Base-by-base conservation (phyloP, 2,888 invertebrate genomes). In the Unio delphinus region DNA sequence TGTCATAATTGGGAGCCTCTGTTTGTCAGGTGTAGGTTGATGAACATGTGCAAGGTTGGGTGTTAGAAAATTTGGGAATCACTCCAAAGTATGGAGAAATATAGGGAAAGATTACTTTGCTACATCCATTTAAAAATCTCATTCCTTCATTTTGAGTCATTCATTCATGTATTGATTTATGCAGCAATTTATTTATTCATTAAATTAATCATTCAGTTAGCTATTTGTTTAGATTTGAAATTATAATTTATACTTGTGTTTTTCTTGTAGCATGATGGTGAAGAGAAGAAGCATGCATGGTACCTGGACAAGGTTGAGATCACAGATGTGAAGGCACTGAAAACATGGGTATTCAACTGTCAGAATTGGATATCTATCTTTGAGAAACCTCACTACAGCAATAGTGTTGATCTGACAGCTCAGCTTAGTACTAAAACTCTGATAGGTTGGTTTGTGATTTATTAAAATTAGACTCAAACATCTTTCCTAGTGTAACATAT, bases 361-460 rank as follows among this genome's bases (percentile, higher is more conserved):
- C 68, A 81, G 15, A 78, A 86, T 23, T 88, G 88, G 88, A 70
- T 88, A 34, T 88, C 87, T 1, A 71, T 85, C 45, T 75, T 66
- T 62, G 68, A 75, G 70, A 75, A 77, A 70, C 77, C 77, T 17
- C 71, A 83, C 73, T 82, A 74, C 70, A 73, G 75, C 58, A 81
- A 78, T 61, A 76, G 70, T 23, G 68, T 83, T 59, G 83, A 84
- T 70, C 68, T 86, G 30, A 67, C 74, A 64, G 84, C 80, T 18
- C 67, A 78, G 30, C 76, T 83, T 67, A 83, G 79, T 68, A 69
- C 83, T 61, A 75, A 65, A 20, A 78, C 77, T 15, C 59, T 74
- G 7, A 75, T 76, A 68, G 84, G 85, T 82, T 45, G 11, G 45
- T 45, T 34, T 45, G 45, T 45, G 45, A 45, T 8, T 45, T 45